Percentiles rank a stretch among this genome's conserved stretches.
Evolutionary conservation across 1,140 invertebrate species (phyloP).

Genomic region (Gerris buenoi): DNA sequence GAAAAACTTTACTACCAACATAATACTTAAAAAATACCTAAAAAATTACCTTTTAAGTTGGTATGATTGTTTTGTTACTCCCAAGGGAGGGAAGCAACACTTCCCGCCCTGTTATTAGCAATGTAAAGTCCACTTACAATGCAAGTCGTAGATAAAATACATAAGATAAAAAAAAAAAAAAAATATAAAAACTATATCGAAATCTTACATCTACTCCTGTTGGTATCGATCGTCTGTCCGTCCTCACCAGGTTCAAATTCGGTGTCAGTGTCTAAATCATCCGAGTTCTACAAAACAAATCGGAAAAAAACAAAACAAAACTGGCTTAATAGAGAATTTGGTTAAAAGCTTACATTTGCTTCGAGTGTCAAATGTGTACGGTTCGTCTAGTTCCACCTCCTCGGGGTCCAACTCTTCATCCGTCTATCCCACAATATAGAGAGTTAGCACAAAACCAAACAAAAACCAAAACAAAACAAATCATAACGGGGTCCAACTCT

Average conservation of each 20-base stretch:
- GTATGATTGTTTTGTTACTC: too few species aligned
- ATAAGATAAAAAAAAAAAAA: too few species aligned
- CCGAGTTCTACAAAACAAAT: constrained; percentile 35
- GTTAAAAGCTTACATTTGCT: constrained; percentile 54
- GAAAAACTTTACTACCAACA: too few species aligned
- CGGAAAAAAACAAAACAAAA: constrained; percentile 18
- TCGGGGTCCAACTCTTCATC: constrained; percentile 76
- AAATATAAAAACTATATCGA: constrained; percentile 14
- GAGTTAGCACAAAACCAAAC: not conserved
- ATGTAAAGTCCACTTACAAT: too few species aligned
- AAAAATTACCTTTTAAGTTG: too few species aligned
- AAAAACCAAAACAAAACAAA: not conserved
- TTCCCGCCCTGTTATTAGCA: too few species aligned
- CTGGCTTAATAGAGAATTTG: constrained; percentile 13
- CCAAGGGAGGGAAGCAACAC: too few species aligned
- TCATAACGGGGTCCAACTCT: constrained; percentile 69
- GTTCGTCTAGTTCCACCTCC: constrained; percentile 69
- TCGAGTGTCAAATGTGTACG: constrained; percentile 63
- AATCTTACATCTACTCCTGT: constrained; percentile 42
- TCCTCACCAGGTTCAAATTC: constrained; percentile 48
- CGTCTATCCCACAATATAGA: constrained; percentile 34
- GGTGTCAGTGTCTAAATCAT: constrained; percentile 45
- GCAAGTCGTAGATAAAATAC: too few species aligned
- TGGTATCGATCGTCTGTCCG: constrained; percentile 38
- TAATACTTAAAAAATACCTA: too few species aligned